phyloP scores from a whole-genome alignment of 1,140 invertebrate genomes.

The Drosophila varians region DNA sequence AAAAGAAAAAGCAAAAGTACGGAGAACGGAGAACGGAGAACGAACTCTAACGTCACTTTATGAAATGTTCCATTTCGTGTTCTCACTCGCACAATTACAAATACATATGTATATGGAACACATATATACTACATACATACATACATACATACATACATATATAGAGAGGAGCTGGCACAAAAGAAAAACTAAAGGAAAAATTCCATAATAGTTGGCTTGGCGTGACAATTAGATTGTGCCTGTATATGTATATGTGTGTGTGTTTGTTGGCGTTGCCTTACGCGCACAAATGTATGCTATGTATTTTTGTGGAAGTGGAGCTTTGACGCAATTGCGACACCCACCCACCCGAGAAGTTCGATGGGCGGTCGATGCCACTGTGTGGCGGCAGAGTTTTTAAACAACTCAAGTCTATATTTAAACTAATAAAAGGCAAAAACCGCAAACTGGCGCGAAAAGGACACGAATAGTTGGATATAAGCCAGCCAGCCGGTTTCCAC shows the following conservation, averaged over 20 bases:
- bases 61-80: constrained; percentile 21
- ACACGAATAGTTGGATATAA: constrained; percentile 27
- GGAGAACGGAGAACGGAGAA: constrained; percentile 27
- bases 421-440: constrained; percentile 72
- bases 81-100: constrained; percentile 1
- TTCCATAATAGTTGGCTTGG: constrained; percentile 79
- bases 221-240: constrained; percentile 74
- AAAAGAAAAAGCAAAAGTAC: constrained; percentile 62
- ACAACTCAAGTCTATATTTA: constrained; percentile 75
- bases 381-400: too few species aligned
- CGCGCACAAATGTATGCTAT: constrained; percentile 3
- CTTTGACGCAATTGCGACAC: constrained; percentile 76
- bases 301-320: constrained; percentile 34
- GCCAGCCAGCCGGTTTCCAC: constrained; percentile 22
- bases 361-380: too few species aligned
- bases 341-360: constrained; percentile 22
- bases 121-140: not conserved
- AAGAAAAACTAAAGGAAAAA: constrained; percentile 52
- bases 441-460: constrained; percentile 15
- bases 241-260: constrained; percentile 28
- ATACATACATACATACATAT: constrained; percentile 1
- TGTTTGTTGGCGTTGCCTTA: constrained; percentile 9
- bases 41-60: constrained; percentile 67
- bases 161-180: not conserved
- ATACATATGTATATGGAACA: not conserved